A percentile compares a stretch with the other conserved stretches of the same genome.
Evolutionary conservation across 2,797 vertebrate genomes (phyloP).

Genomic region (Heliangelus exortis): DNA sequence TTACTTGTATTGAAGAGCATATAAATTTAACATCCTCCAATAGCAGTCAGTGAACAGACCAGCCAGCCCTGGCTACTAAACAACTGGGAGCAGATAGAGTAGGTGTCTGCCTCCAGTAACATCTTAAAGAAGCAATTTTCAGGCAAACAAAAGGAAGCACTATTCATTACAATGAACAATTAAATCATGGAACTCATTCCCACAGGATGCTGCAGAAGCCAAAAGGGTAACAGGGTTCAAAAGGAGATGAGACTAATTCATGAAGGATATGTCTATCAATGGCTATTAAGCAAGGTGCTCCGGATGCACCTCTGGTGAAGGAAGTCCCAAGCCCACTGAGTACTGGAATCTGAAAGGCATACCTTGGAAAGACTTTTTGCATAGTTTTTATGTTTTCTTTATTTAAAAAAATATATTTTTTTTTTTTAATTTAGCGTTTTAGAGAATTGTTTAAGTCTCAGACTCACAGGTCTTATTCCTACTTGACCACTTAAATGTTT

Average conservation of each 20-base stretch:
- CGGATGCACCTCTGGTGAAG: neutral
- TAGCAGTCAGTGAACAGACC: neutral
- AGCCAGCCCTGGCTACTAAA: neutral
- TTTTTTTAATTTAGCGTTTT: neutral
- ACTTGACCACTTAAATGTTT: neutral
- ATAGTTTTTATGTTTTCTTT: neutral
- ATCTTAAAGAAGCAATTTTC: conserved; percentile 22
- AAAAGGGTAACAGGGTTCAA: conserved; percentile 36
- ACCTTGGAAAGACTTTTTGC: neutral
- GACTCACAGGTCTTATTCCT: neutral
- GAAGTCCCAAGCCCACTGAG: conserved; percentile 23
- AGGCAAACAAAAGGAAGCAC: conserved; percentile 59
- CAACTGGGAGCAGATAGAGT: neutral
- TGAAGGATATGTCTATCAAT: conserved; percentile 57
- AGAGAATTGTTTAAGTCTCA: neutral
- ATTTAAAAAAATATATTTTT: neutral
- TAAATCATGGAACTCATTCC: conserved; percentile 42
- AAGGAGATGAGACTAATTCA: conserved; percentile 42
- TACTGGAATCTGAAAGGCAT: conserved; percentile 26
- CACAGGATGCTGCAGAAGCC: conserved; percentile 59
- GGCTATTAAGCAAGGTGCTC: conserved; percentile 3
- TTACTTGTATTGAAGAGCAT: neutral
- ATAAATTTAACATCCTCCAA: neutral
- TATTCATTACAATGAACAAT: conserved; percentile 44
- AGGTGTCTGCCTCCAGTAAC: neutral